Conservation (phyloP, 2,113 vertebrate species). For the Micromys minutus region DNA sequence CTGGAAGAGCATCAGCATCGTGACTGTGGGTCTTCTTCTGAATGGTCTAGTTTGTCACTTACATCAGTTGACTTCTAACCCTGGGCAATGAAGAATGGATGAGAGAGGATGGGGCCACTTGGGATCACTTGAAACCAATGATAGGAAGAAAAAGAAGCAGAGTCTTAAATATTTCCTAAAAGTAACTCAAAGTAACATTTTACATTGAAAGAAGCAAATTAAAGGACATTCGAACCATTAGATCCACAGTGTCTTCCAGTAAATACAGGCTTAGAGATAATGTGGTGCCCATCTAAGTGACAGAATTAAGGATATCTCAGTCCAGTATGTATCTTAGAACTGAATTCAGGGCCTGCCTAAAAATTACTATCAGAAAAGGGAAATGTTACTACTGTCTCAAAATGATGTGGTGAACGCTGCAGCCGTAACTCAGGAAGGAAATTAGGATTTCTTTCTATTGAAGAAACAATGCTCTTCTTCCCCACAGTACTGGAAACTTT, state of each 20-base stretch:
- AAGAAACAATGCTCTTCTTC: background rate
- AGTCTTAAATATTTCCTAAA: background rate
- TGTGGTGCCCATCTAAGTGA: background rate
- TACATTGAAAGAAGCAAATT: background rate
- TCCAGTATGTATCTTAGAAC: background rate
- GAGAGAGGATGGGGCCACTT: background rate
- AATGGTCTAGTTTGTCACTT: background rate
- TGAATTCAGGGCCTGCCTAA: background rate
- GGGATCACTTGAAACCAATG: background rate
- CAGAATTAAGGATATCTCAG: background rate
- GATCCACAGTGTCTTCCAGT: background rate
- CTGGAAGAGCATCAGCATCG: slow-evolving; percentile 46
- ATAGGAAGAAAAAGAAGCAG: slow-evolving; percentile 14
- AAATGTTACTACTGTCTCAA: background rate
- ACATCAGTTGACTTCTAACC: background rate
- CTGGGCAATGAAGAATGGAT: background rate
- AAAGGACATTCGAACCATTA: background rate
- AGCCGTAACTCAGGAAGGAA: slow-evolving; percentile 23
- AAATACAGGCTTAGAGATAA: background rate
- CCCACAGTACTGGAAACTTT: background rate
- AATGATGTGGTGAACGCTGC: background rate
- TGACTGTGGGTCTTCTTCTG: slow-evolving; percentile 28
- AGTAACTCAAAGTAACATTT: background rate
- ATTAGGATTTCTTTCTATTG: background rate
- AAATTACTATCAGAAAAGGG: slow-evolving; percentile 8